Conservation (phyloP, 1,140 invertebrate species). For the Phenacoccus solenopsis region DNA sequence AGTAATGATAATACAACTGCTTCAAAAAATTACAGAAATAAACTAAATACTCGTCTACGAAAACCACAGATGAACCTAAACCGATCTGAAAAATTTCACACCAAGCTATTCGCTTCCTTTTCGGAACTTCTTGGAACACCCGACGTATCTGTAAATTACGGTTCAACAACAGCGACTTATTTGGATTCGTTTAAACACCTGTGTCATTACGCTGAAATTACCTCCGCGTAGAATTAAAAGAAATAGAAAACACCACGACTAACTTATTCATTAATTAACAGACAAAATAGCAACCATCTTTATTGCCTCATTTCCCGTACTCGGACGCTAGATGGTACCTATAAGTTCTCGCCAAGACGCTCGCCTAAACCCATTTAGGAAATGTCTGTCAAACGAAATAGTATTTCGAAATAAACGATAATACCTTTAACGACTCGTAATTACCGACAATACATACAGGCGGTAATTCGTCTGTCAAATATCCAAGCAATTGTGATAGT, state of each 20-base stretch:
- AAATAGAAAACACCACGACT: too few species aligned
- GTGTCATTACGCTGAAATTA: too few species aligned
- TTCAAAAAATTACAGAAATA: too few species aligned
- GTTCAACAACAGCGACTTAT: too few species aligned
- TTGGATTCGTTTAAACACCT: too few species aligned
- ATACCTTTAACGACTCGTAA: not conserved
- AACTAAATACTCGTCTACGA: too few species aligned
- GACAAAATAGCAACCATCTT: not conserved
- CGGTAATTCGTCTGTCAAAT: not conserved
- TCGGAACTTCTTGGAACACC: too few species aligned
- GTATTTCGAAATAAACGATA: not conserved
- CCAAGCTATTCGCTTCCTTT: too few species aligned
- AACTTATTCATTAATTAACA: not conserved
- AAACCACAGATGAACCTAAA: too few species aligned
- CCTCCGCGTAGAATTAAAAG: not conserved
- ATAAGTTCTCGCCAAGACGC: not conserved
- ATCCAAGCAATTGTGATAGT: not conserved
- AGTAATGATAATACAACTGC: too few species aligned
- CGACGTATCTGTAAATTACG: too few species aligned
- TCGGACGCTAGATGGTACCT: not conserved
- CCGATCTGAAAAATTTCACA: too few species aligned
- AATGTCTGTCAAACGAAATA: not conserved
- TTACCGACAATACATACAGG: not conserved
- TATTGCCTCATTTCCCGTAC: not conserved
- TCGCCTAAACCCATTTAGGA: not conserved